Base-by-base conservation (phyloP, 2,888 invertebrate species). In the Pristionchus fissidentatus region DNA sequence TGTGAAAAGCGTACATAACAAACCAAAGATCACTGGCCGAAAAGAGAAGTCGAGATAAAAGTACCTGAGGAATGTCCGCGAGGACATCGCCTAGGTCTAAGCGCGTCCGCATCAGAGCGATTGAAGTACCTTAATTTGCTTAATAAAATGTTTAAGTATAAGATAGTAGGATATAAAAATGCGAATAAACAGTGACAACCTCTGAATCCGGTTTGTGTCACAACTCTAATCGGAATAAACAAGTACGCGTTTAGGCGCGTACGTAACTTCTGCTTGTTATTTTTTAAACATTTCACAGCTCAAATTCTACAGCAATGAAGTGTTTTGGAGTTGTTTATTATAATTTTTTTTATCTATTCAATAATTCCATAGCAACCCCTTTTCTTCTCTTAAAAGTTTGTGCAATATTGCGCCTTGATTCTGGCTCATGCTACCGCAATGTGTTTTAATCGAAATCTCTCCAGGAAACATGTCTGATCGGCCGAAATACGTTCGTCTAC, bases 161-260 rank as follows among this genome's bases (percentile, higher is more conserved):
- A 5, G 22, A 7, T 3, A 41, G 7, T 41, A 70, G 26, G 10
- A 41, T 26, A 41, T 10, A 41, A 41, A 70, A 43, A 15, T 22
- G 1, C 38, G 43, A 70, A 38, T 29, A 38, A 22, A 32, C n/a
- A 4, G 43, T 43, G 26, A 10, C n/a, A 19, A 43, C 7, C 38
- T n/a, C n/a, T n/a, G 10, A 49, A 77, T 77, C 75, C 32, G 75
- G 75, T 77, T 77, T 19, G 32, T 49, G 75, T 49, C 75, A 38
- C 46, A 77, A 29, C 49, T 49, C 49, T 49, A 49, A 49, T 49
- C 49, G 49, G 49, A 10, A 49, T 19, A 19, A 49, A 49, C 43
- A n/a, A 60, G 22, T 46, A 7, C 46, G 46, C 10, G 26, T n/a
- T n/a, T 60, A 88, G 89, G 32, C 77, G 84, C 38, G 85, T n/a